These are phyloP conservation scores for Ophiodon elongatus DNA, from an alignment of 2,113 vertebrate species.

Conservation along the genomic window DNA sequence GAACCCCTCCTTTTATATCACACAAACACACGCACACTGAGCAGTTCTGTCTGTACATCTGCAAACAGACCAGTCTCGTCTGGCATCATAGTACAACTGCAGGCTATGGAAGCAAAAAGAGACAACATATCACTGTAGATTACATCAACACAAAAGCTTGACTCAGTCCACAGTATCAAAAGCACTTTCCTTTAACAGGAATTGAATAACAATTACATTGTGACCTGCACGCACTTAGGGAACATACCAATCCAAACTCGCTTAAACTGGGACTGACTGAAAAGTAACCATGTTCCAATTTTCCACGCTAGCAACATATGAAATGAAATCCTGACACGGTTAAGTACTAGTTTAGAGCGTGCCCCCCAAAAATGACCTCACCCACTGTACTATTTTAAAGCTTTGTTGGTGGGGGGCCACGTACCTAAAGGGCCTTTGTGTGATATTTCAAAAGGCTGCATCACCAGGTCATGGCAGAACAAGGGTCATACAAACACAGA, in stretches of 20 bases:
- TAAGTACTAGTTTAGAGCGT: slow-evolving; percentile 24
- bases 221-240: slow-evolving; percentile 11
- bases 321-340: slow-evolving; percentile 33
- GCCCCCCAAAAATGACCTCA: slow-evolving; percentile 47
- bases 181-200: slow-evolving; percentile 55
- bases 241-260: slow-evolving; percentile 10
- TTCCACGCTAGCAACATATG: not conserved
- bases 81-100: slow-evolving; percentile 79
- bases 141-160: slow-evolving; percentile 74
- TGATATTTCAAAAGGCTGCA: slow-evolving; percentile 76
- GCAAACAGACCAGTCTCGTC: slow-evolving; percentile 73
- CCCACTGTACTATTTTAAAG: slow-evolving; percentile 42
- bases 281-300: not conserved
- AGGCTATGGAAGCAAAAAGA: slow-evolving; percentile 79
- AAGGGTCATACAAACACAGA: slow-evolving; percentile 72
- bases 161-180: slow-evolving; percentile 68
- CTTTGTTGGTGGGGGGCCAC: slow-evolving; percentile 71
- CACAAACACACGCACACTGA: slow-evolving; percentile 28
- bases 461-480: slow-evolving; percentile 70
- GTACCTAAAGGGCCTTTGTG: slow-evolving; percentile 73
- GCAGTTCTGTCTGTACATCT: slow-evolving; percentile 65
- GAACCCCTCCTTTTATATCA: slow-evolving; percentile 66
- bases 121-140: slow-evolving; percentile 75
- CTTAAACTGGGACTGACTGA: slow-evolving; percentile 1
- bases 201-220: slow-evolving; percentile 45